Evolutionary conservation across 1,140 invertebrate species (phyloP).

Genomic region (Trichonephila clavata): DNA sequence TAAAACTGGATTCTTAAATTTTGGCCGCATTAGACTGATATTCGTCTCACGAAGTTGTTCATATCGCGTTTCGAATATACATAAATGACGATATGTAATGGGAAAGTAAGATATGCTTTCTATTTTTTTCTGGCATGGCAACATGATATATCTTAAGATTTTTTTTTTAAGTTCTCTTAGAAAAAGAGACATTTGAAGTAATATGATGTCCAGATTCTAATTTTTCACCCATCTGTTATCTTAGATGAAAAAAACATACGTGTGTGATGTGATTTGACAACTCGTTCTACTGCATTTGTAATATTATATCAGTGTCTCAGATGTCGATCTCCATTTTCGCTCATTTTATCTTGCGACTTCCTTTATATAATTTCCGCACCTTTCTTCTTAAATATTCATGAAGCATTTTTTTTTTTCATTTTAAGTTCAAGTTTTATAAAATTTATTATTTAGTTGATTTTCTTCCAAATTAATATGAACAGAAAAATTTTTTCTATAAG

Average conservation of each 20-base stretch:
- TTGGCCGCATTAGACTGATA: no score
- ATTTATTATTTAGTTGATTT: no score
- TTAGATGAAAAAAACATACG: not conserved
- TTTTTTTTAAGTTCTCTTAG: not conserved
- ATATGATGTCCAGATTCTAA: no score
- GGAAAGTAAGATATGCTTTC: no score
- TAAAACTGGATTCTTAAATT: no score
- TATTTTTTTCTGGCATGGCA: not conserved
- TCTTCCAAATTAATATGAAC: no score
- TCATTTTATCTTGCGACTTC: not conserved
- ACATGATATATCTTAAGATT: not conserved
- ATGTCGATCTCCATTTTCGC: not conserved
- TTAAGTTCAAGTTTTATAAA: no score
- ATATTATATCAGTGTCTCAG: not conserved
- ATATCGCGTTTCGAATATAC: no score
- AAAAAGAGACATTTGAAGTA: not conserved
- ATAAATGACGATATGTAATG: no score
- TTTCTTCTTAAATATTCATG: not conserved
- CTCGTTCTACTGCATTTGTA: not conserved
- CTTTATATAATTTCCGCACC: not conserved
- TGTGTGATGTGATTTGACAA: not conserved
- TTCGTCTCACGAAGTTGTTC: no score
- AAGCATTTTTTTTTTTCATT: not conserved
- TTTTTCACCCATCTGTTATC: no score
- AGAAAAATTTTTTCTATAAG: no score